Conservation (phyloP, 2,113 vertebrate species). For the Cnemophilus loriae region DNA sequence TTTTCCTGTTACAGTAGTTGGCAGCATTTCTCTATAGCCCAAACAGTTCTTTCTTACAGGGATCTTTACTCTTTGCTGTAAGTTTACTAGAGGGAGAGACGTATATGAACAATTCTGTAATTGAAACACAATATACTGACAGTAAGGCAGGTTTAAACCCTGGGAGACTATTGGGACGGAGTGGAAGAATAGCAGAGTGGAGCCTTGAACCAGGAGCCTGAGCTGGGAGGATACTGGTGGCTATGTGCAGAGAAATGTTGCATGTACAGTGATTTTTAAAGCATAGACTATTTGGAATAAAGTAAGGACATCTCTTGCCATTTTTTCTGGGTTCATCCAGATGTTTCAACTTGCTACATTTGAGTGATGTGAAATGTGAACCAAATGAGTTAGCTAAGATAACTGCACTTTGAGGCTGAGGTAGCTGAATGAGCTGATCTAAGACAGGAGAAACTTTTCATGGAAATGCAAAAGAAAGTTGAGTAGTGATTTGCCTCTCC, state of each 20-base stretch:
- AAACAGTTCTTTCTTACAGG: not conserved
- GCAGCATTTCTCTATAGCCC: constrained; percentile 66
- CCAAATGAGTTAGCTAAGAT: not conserved
- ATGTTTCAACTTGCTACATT: not conserved
- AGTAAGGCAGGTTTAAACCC: not conserved
- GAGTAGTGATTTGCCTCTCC: not conserved
- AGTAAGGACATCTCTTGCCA: not conserved
- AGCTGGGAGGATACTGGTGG: not conserved
- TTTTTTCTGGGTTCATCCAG: not conserved
- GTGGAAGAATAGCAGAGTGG: not conserved
- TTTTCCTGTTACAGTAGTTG: constrained; percentile 65
- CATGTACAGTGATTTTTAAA: not conserved
- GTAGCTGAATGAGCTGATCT: not conserved
- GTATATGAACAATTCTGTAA: not conserved
- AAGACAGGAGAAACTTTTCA: not conserved
- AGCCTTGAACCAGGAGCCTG: not conserved
- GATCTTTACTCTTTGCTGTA: not conserved
- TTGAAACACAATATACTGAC: not conserved
- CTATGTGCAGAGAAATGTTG: not conserved
- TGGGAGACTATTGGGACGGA: not conserved
- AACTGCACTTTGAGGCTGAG: not conserved
- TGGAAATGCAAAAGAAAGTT: not conserved
- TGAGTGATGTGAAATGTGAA: not conserved
- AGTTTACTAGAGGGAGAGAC: not conserved
- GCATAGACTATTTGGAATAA: not conserved